Base-by-base conservation (phyloP, 1,140 invertebrate species). In the Penaeus indicus region DNA sequence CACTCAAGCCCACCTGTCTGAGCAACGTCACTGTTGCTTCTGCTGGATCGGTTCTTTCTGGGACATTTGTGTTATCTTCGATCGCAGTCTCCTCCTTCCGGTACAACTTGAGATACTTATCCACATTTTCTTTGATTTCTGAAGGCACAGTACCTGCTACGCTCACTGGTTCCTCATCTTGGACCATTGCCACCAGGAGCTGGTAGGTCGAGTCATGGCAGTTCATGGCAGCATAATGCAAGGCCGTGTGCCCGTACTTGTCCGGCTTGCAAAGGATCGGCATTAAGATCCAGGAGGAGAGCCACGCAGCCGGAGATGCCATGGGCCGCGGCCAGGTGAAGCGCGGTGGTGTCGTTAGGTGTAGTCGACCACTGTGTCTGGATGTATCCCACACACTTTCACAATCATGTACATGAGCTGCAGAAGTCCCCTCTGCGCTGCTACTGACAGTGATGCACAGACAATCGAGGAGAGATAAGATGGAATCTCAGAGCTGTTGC, bases 191-290 rank as follows among this genome's bases (percentile, higher is more conserved):
- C n/a, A 42, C 69, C 25, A 88, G 67, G 54, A 63, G 80, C 62
- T 81, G 42, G 32, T 83, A 88, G 7, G 86, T 83, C 32, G 60
- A 19, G 47, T 77, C 60, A 22, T 88, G 86, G 11, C 80, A 67
- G 77, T 83, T 83, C 86, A 88, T 88, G 32, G 67, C 86, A 10
- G 86, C 86, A 67, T 78, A 78, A 54, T 88, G 86, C n/a, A 61
- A 63, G 19, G 86, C 47, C 13, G 86, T 88, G 21, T 88, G 86
- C 3, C 47, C 63, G 11, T 61, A 87, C 16, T 77, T 38, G 78
- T 87, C 85, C 27, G 13, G 62, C n/a, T 3, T 72, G 11, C 8
- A 81, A 47, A 13, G 47, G 22, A 8, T 32, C 11, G 3, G 85
- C 85, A 13, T 79, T 79, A 21, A 81, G 78, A 69, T 47, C 42